Evolutionary conservation across 2,113 vertebrate species (phyloP).

Genomic region (Apaloderma vittatum): DNA sequence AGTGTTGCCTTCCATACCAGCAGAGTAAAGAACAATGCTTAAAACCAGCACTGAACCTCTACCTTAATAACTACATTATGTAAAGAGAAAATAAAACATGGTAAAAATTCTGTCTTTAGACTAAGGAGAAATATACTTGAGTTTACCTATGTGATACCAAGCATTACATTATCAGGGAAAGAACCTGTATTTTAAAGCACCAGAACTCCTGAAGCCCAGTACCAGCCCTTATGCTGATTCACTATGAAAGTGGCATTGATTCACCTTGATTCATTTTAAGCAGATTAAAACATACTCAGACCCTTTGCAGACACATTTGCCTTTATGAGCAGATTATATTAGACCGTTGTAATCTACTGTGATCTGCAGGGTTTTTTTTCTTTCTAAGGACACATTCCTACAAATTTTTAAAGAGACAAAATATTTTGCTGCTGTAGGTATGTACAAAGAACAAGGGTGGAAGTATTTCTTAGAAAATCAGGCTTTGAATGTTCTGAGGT

Average conservation of each 20-base stretch:
- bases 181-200: background rate
- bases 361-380: background rate
- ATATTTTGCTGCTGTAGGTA: background rate
- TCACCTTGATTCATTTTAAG: conserved; percentile 41
- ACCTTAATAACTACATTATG: background rate
- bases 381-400: background rate
- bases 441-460: background rate
- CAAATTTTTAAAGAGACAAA: background rate
- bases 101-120: background rate
- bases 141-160: background rate
- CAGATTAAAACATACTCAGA: conserved; percentile 4
- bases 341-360: background rate
- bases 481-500: background rate
- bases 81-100: background rate
- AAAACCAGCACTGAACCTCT: background rate
- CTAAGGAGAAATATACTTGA: background rate
- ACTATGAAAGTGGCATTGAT: background rate
- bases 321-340: background rate
- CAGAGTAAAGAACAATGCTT: background rate
- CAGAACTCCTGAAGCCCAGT: background rate
- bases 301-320: background rate
- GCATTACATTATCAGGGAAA: background rate
- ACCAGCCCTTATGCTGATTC: background rate
- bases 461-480: background rate
- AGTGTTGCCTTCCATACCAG: background rate